Percentiles rank a stretch among this genome's conserved stretches.
phyloP scores from a whole-genome alignment of 2,888 invertebrate genomes.

The Andrena hattorfiana region DNA sequence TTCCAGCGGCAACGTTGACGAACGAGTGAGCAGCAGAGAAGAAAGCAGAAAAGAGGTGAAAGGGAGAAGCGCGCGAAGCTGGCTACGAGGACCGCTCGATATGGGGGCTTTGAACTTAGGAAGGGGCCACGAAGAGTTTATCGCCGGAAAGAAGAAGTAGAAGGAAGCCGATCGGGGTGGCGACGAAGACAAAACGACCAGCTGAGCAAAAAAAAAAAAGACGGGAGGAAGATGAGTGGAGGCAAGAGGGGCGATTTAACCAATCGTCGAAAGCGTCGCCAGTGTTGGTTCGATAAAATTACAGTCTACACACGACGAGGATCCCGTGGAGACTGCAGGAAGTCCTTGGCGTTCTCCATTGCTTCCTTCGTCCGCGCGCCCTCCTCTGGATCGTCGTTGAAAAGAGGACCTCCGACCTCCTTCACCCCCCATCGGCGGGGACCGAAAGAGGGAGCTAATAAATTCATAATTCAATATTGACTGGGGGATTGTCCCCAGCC shows the following conservation, averaged over 20 bases:
- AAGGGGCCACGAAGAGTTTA: conserved; percentile 49
- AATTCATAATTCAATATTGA: conserved; percentile 84
- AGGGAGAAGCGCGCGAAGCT: conserved; percentile 10
- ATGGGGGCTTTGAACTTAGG: conserved; percentile 63
- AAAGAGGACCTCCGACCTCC: conserved; percentile 58
- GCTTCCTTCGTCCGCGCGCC: conserved; percentile 1
- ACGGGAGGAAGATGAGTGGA: background rate
- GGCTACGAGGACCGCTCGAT: conserved; percentile 54
- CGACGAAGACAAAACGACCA: conserved; percentile 18
- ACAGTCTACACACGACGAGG: conserved; percentile 61
- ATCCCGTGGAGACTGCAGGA: conserved; percentile 57
- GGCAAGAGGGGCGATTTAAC: conserved; percentile 58
- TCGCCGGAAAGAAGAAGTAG: conserved; percentile 44
- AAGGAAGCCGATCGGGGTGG: conserved; percentile 43
- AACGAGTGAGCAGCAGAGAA: conserved; percentile 38
- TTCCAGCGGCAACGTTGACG: conserved; percentile 45
- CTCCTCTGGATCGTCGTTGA: conserved; percentile 9
- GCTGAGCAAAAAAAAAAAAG: background rate
- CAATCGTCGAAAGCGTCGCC: conserved; percentile 69
- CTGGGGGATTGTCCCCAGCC: conserved; percentile 77
- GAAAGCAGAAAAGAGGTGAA: background rate
- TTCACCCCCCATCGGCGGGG: conserved; percentile 64
- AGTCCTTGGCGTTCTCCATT: conserved; percentile 48
- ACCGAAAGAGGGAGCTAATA: conserved; percentile 75
- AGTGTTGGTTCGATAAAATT: conserved; percentile 71